Evolutionary conservation across 2,797 vertebrate species (phyloP), one percentile per base, ranked within the genome.

Genomic region (Dendrocincla tyrannina): DNA sequence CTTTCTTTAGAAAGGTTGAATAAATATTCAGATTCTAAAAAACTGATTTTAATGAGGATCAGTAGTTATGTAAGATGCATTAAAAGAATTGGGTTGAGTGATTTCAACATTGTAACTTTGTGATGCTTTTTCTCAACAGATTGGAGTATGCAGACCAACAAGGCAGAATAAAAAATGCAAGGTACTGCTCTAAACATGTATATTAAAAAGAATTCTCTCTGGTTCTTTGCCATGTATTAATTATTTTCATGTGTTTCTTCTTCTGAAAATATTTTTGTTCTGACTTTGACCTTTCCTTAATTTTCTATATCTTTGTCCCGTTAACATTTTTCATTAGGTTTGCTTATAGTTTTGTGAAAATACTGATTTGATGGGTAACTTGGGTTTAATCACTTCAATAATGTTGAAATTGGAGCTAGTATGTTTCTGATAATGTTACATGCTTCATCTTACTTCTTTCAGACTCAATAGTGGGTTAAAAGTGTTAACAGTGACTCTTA

Each of bases 121-220:
- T 90, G 52, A 28, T 95, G 23, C 55, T 8, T 4, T 92, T 96
- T 94, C 70, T 37, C 50, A 76, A 78, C 88, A 98, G 98, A 94
- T 92, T 98, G 97, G 98, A 98, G 75, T 98, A 97, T 93, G 97
- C 96, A 94, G 99, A 99, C 94, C 99, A 99, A 85, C 99, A 99
- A 93, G 99, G 99, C 95, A 98, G 99, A 96, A 99, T 99, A 91
- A 99, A 99, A 98, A 99, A 99, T 96, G 99, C 99, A 97, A 99
- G 99, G 99, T 99, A 98, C 96, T 93, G 30, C 39, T 88, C 35
- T 67, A 27, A 84, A 33, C 12, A 72, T 64, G 17, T 33, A 11
- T 5, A 15, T 53, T 27, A 56, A 14, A 53, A 87, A 79, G 4
- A 83, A n/a, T 42, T 55, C 0, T 49, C 22, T 77, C 27, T 76